A percentile compares a stretch with the other conserved stretches of the same genome.
These are phyloP conservation scores for Poliocrania exsul DNA, from an alignment of 2,797 vertebrate species.

Conservation along the genomic window DNA sequence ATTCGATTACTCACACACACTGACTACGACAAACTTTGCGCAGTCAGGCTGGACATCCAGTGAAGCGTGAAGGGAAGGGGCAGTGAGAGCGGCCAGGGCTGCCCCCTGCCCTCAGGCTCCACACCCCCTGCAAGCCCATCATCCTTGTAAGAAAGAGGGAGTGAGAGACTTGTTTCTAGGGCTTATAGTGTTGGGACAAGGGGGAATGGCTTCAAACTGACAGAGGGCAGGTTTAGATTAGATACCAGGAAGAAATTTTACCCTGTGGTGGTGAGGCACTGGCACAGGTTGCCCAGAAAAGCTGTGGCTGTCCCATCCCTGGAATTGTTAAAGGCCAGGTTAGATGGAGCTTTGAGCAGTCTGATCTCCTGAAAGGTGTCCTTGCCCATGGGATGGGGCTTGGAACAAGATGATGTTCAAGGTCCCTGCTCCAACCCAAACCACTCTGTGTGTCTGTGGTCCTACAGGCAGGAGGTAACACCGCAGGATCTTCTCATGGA, in stretches of 20 bases:
- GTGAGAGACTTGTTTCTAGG: not conserved
- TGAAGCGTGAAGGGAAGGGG: slow-evolving; percentile 32
- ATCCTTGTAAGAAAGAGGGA: not conserved
- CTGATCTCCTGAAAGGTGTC: not conserved
- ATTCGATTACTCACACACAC: slow-evolving; percentile 52
- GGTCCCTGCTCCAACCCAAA: not conserved
- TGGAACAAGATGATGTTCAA: not conserved
- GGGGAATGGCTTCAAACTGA: not conserved
- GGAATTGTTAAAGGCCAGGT: not conserved
- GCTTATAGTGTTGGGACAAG: not conserved
- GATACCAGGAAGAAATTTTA: not conserved
- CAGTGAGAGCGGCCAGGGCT: not conserved
- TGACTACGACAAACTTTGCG: slow-evolving; percentile 14
- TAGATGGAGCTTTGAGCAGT: not conserved
- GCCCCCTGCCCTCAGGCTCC: not conserved
- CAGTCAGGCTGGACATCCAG: not conserved
- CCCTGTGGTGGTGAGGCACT: not conserved
- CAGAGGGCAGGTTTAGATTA: not conserved
- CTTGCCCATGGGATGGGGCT: not conserved
- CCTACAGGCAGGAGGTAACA: not conserved
- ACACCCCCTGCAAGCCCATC: not conserved
- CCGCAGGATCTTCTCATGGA: not conserved
- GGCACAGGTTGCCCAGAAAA: not conserved
- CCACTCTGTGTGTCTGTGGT: not conserved
- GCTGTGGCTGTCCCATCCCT: not conserved